Percentiles rank a stretch among this genome's conserved stretches.
phyloP scores from a whole-genome alignment of 1,140 invertebrate genomes.

The Drosophila ficusphila region DNA sequence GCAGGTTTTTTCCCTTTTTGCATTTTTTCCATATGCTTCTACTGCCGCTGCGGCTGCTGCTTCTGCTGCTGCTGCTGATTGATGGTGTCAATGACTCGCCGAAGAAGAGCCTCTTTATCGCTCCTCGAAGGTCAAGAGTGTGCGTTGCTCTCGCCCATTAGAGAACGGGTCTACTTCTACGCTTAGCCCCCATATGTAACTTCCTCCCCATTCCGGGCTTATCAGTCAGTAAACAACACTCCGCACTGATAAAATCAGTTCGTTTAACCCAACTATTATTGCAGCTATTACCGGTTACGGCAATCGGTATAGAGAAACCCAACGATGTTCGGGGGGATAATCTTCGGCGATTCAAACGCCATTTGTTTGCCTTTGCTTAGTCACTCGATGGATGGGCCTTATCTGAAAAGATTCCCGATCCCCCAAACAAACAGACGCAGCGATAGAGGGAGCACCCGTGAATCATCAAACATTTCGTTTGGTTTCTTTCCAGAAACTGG shows the following conservation, averaged over 20 bases:
- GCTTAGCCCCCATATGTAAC: background rate
- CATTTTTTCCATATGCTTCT: conserved; percentile 29
- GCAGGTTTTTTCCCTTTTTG: conserved; percentile 46
- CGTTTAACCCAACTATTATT: background rate
- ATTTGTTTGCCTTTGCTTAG: conserved; percentile 27
- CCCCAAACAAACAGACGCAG: background rate
- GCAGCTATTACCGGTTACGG: background rate
- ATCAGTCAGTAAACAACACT: conserved; percentile 36
- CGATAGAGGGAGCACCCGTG: background rate
- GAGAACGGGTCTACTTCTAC: conserved; percentile 5
- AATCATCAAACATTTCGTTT: conserved; percentile 34
- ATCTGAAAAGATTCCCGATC: conserved; percentile 30
- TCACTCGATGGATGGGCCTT: conserved; percentile 25
- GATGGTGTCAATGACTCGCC: conserved; percentile 67
- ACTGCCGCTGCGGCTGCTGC: background rate
- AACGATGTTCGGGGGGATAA: background rate
- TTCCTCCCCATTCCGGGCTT: conserved; percentile 5
- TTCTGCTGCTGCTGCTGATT: conserved; percentile 42
- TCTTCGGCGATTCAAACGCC: conserved; percentile 1
- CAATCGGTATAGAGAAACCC: background rate
- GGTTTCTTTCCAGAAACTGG: conserved; percentile 27
- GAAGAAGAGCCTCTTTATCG: conserved; percentile 41
- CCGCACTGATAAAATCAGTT: conserved; percentile 1
- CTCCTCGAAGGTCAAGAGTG: conserved; percentile 57
- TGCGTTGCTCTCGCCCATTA: conserved; percentile 42